Evolutionary conservation across 2,797 vertebrate genomes (phyloP), one percentile per base, ranked within the genome.

Genomic region (Synaphobranchus kaupii): DNA sequence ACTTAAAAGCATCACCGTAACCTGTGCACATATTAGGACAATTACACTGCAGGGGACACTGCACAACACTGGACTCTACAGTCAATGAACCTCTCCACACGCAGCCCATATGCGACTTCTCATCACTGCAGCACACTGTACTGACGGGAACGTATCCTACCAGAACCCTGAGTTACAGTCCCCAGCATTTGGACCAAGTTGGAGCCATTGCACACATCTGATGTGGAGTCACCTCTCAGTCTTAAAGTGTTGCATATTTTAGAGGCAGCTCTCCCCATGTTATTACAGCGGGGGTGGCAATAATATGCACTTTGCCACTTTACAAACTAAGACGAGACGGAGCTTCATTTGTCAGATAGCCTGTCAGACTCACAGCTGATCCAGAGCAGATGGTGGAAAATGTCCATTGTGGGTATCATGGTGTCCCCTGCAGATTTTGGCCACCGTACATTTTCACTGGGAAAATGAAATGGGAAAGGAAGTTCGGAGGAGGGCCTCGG

Each of bases 391-490:
- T 1, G 12, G n/a, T 39, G 73, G 39, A 20, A 20, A 47, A 47
- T 39, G 73, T 22, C 31, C 34, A 78, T 47, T 17, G 34, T 2
- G 73, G 73, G 39, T 22, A 78, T 15, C 73, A 28, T 8, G 31
- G 68, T 71, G 68, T 28, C n/a, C 10, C 68, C 68, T 47, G 73
- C 39, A 47, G 78, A 10, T 12, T 81, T 47, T 25, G 47, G 78
- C 78, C 9, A n/a, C 76, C 47, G 20, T 50, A 50, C 12, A 20
- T 7, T 81, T 81, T 81, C 47, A 9, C 44, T 50, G 44, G 25
- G 22, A 88, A 48, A 47, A 31, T 28, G 48, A 80, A 34, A 48
- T 78, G 47, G 84, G 28, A 58, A 48, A 85, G 52, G 71, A 60
- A 48, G 87, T 52, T 34, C n/a, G 20, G 71, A 44, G 50, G 39